These are phyloP conservation scores for Myotis planiceps DNA, from an alignment of 2,797 vertebrate genomes.

Conservation along the genomic window DNA sequence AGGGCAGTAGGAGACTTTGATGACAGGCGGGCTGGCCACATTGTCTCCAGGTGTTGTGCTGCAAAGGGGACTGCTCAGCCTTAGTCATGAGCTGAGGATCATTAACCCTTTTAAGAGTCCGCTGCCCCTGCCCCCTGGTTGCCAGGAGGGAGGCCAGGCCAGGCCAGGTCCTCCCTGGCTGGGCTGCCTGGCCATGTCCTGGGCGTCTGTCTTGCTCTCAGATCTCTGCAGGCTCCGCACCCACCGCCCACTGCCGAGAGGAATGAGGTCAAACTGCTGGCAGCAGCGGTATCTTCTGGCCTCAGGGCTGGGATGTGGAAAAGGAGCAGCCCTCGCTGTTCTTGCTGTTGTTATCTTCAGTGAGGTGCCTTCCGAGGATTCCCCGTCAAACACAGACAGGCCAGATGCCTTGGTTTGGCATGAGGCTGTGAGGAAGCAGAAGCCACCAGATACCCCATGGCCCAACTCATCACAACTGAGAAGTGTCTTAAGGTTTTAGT, in stretches of 20 bases:
- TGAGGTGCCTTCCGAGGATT: constrained; percentile 55
- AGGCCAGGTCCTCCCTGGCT: constrained; percentile 38
- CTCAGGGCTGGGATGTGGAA: constrained; percentile 64
- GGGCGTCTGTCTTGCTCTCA: constrained; percentile 76
- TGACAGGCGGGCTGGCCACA: constrained; percentile 62
- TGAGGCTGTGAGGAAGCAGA: constrained; percentile 31
- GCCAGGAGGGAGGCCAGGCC: background rate
- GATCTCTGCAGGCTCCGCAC: constrained; percentile 73
- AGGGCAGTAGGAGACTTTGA: constrained; percentile 74
- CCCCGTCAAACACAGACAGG: constrained; percentile 26
- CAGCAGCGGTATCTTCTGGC: constrained; percentile 64
- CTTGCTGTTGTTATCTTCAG: constrained; percentile 49
- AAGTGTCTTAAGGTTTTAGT: background rate
- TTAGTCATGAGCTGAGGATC: constrained; percentile 76
- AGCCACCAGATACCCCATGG: background rate
- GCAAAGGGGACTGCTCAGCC: constrained; percentile 76
- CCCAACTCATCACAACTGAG: background rate
- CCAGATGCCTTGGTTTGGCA: constrained; percentile 46
- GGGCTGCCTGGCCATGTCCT: constrained; percentile 57
- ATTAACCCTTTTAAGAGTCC: constrained; percentile 80
- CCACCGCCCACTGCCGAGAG: constrained; percentile 74
- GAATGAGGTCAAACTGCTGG: constrained; percentile 78
- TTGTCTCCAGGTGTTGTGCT: constrained; percentile 75
- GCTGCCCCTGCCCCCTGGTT: constrained; percentile 42
- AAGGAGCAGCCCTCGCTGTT: constrained; percentile 22